These are phyloP conservation scores for Drosophila helvetica DNA, from an alignment of 2,888 invertebrate species.

Conservation along the genomic window DNA sequence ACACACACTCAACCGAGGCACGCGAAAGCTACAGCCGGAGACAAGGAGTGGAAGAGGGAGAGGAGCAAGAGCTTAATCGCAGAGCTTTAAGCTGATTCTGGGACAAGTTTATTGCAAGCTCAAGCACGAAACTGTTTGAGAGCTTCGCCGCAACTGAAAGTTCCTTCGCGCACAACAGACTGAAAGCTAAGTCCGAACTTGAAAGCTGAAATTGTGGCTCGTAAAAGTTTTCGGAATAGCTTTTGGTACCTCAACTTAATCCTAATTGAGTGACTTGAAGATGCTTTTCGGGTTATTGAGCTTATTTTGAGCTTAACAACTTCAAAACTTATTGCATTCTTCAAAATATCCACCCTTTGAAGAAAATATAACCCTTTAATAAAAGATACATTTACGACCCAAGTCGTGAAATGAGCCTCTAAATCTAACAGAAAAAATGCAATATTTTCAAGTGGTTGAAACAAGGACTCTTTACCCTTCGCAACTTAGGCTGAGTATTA, in stretches of 20 bases:
- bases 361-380: too few relatives aligned
- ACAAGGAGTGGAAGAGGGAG: not conserved
- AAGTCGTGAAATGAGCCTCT: too few relatives aligned
- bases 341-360: too few relatives aligned
- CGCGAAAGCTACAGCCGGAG: not conserved
- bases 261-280: not conserved
- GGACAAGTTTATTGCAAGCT: not conserved
- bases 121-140: not conserved
- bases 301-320: too few relatives aligned
- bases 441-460: too few relatives aligned
- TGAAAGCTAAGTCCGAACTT: not conserved
- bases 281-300: not conserved
- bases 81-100: not conserved
- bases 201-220: not conserved
- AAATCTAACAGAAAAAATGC: too few relatives aligned
- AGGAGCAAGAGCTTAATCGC: not conserved
- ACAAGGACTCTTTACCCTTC: too few relatives aligned
- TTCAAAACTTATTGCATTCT: too few relatives aligned
- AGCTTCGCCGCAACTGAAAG: not conserved
- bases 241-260: not conserved
- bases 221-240: not conserved
- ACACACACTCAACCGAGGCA: constrained; percentile 11
- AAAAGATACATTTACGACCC: too few relatives aligned
- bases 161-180: too few relatives aligned
- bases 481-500: too few relatives aligned